Base-by-base conservation (phyloP, 2,797 vertebrate genomes). In the Etheostoma nigrum region DNA sequence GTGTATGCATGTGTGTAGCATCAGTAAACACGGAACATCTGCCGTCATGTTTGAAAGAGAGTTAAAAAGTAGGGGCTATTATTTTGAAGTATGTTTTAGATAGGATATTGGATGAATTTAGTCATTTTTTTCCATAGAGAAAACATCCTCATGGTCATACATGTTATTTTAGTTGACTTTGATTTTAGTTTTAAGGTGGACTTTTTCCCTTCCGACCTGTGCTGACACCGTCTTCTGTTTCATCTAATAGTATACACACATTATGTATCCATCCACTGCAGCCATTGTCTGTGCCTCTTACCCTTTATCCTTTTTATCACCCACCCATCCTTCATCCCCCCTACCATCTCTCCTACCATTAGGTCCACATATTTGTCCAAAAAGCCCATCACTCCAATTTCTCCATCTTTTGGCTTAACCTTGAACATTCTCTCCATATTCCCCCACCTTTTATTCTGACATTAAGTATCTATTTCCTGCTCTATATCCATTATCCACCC, bases 401-500 rank as follows among this genome's bases (percentile, higher is more conserved):
- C 71, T 53, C 72, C 44, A 19, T 78, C 49, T 72, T 83, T 86
- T 60, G 57, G 25, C 67, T 82, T 69, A 76, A 84, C 84, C 87
- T 81, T 63, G 23, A 16, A 23, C 61, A 4, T 71, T 44, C 72
- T 4, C 69, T 69, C 54, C 27, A 61, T 65, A 76, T 60, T 33
- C 49, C 44, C 69, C 64, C 57, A 61, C 63, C 58, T 62, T 65
- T 72, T 40, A 25, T 45, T 36, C 45, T 48, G 61, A 79, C 79
- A 74, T 81, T 68, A 79, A 42, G 9, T 25, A 73, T 81, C 63
- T 54, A 70, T 76, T 80, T 74, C 59, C 78, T 51, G 66, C 78
- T 11, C 25, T 53, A 68, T 63, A 70, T 84, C 78, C 79, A 87
- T 91, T 88, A 86, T 48, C 74, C 40, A 23, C 44, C 55, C 53